Conservation (phyloP, 2,113 vertebrate genomes). For the Protobothrops flavoviridis region DNA sequence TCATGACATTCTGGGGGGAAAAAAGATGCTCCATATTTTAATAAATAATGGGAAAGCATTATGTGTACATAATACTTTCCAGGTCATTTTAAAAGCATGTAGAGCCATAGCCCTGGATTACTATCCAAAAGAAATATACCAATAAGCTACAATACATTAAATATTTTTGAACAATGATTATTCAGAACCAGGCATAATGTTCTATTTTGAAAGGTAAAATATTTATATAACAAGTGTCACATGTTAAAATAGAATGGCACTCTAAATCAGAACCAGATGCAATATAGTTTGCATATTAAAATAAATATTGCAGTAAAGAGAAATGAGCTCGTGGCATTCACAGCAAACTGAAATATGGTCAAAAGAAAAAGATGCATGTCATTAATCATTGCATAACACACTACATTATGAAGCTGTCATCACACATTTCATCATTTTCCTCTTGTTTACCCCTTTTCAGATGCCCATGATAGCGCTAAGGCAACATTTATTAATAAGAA, state of each 20-base stretch:
- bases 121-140: background rate
- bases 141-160: background rate
- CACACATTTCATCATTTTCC: background rate
- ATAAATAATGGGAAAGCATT: background rate
- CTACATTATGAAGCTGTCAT: background rate
- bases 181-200: background rate
- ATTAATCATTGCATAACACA: background rate
- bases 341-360: background rate
- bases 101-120: background rate
- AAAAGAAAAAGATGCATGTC: background rate
- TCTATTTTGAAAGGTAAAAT: background rate
- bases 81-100: background rate
- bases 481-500: background rate
- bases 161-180: background rate
- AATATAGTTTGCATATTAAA: background rate
- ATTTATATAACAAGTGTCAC: background rate
- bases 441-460: background rate
- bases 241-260: background rate
- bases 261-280: background rate
- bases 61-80: background rate
- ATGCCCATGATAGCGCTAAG: background rate
- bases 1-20: background rate
- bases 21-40: background rate
- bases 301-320: background rate
- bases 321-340: background rate